Conservation (phyloP, 2,888 invertebrate genomes). For the Abrostola triplasia region DNA sequence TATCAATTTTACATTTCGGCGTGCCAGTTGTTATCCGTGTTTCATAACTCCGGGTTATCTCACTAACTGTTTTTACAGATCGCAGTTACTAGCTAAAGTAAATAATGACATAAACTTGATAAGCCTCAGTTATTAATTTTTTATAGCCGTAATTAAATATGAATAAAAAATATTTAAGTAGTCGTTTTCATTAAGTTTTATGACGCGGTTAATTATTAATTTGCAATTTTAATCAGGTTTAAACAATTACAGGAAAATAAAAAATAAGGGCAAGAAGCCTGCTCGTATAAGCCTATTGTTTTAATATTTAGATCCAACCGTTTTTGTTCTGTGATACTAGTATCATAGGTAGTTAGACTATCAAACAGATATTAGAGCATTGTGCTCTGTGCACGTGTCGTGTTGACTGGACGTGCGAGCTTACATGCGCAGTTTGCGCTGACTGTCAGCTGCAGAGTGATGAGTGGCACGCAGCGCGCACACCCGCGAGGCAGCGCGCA, state of each 20-base stretch:
- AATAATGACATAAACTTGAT: constrained; percentile 29
- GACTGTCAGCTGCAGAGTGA: background rate
- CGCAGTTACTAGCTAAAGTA: constrained; percentile 6
- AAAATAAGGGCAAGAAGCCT: background rate
- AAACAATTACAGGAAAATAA: background rate
- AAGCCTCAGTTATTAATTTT: constrained; percentile 26
- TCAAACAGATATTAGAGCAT: too few species aligned
- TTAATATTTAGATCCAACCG: too few species aligned
- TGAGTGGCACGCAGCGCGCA: background rate
- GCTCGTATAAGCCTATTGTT: too few species aligned
- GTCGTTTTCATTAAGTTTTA: constrained; percentile 14
- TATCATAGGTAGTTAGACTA: too few species aligned
- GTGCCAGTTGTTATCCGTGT: constrained; percentile 17
- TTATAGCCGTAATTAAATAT: constrained; percentile 12
- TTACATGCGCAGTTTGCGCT: background rate
- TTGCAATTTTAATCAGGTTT: constrained; percentile 5
- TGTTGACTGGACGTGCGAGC: background rate
- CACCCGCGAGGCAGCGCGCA: background rate
- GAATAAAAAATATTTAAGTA: constrained; percentile 20
- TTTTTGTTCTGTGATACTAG: too few species aligned
- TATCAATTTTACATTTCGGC: constrained; percentile 20
- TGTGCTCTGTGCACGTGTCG: too few species aligned
- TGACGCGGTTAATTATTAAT: constrained; percentile 11
- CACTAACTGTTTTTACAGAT: constrained; percentile 9
- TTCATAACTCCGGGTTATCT: constrained; percentile 29